A percentile compares a stretch with the other conserved stretches of the same genome.
These are phyloP conservation scores for Calidris pygmaea DNA, from an alignment of 2,113 vertebrate genomes.

Conservation along the genomic window DNA sequence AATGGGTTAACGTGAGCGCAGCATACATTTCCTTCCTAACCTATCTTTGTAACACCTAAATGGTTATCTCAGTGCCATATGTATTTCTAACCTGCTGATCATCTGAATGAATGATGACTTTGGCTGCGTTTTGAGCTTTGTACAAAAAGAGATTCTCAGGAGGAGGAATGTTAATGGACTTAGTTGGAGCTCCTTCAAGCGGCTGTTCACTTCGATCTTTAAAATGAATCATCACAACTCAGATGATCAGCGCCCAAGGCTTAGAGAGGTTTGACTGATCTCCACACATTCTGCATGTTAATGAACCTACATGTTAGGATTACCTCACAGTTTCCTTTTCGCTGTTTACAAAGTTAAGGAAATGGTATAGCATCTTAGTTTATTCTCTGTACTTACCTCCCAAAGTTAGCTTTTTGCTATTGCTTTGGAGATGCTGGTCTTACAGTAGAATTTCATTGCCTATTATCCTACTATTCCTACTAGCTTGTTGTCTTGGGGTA, in stretches of 20 bases:
- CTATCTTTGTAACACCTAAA: not conserved
- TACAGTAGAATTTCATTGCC: not conserved
- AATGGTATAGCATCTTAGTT: not conserved
- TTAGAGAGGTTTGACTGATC: not conserved
- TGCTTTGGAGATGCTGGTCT: not conserved
- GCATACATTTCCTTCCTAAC: not conserved
- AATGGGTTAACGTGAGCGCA: not conserved
- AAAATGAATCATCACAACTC: not conserved
- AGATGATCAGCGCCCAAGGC: not conserved
- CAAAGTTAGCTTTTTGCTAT: not conserved
- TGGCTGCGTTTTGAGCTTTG: not conserved
- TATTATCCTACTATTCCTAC: not conserved
- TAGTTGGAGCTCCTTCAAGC: not conserved
- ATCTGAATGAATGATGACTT: not conserved
- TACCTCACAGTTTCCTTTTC: not conserved
- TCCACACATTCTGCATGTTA: not conserved
- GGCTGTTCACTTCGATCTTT: conserved; percentile 11
- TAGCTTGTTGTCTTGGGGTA: not conserved
- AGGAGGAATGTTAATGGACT: not conserved
- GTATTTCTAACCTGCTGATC: not conserved
- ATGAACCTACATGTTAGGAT: not conserved
- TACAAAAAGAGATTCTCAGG: not conserved
- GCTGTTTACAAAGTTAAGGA: not conserved
- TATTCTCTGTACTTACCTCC: not conserved
- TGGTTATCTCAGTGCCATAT: not conserved